Base-by-base conservation (phyloP, 2,888 invertebrate genomes). In the Drosophila colorata region DNA sequence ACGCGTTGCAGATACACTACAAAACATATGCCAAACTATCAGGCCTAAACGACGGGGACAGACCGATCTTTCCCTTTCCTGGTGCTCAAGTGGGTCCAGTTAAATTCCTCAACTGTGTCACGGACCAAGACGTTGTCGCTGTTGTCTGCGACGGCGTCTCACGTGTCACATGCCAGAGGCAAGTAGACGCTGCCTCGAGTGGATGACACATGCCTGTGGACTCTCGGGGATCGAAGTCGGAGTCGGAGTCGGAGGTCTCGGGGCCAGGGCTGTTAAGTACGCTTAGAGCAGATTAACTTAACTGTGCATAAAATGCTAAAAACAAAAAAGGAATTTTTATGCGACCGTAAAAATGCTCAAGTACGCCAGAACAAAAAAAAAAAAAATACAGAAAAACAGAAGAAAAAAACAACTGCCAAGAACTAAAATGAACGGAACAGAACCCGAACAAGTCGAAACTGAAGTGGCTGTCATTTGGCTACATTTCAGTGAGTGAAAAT, bases 261-360 rank as follows among this genome's bases (percentile, higher is more conserved):
- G 51, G 55, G 67, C 57, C 67, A 49, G 67, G 53, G 65, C 67
- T 84, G 81, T 79, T 87, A 80, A 83, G 79, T 81, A 74, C 84
- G 79, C 81, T 84, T 74, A 87, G 83, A 74, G 87, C 77, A 84
- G 83, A 87, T 83, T 83, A 87, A 84, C 87, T 84, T 84, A 84
- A 84, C 83, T 84, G 81, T 81, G 87, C 87, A 87, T 81, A 87
- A 87, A 84, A 81, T 87, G 79, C 83, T 68, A 63, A 74, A 77
- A 81, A 72, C 69, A 56, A 68, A 59, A 66, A 73, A 65, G 69
- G 78, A 87, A 87, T 84, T 84, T 75, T 70, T 73, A 74, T 69
- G 85, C 66, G 74, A 56, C 77, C 67, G 68, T 83, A 84, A 84
- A 84, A 83, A 84, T 84, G 65, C 55, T 80, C 81, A 84, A 87